Base-by-base conservation (phyloP, 2,113 vertebrate species). In the Dicentrarchus labrax region DNA sequence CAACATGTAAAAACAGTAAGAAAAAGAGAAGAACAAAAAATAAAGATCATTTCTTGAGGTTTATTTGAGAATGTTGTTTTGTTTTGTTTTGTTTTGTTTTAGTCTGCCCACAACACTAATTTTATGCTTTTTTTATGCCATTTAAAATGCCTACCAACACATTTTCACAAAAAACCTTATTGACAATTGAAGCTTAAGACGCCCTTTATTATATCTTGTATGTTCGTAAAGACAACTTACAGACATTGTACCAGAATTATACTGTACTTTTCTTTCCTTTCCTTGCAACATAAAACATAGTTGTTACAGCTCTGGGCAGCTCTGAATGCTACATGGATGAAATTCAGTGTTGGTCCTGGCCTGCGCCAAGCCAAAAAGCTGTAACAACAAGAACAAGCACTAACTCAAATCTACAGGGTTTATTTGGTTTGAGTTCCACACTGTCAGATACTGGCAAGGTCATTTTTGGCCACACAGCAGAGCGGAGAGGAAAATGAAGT, bases 351-450 rank as follows among this genome's bases (percentile, higher is more conserved):
- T 84, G 82, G 85, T 86, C 76, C 87, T 17, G 81, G 83, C 61
- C 66, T 69, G 71, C 7, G 84, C 87, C 87, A 87, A 89, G 76
- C 76, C 72, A 72, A 84, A 91, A 93, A 92, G 86, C 90, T 93
- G 92, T 89, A 92, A 93, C 82, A 93, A 93, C 91, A 92, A 88
- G 88, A 80, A 82, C 78, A 81, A 84, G 86, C 83, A 91, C 83
- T 84, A 88, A 91, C 79, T 92, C 88, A 91, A 72, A 89, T 78
- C 84, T 84, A 54, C 84, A 72, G 71, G 84, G 79, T 91, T 92
- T 92, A 91, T 92, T 92, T 91, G 83, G 86, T 88, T 90, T 88
- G 77, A 92, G 82, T 76, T 85, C 86, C 77, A 86, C 84, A 80
- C 82, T 87, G 88, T 92, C 86, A 91, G 76, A 64, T 72, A 76